Base-by-base conservation (phyloP, 2,888 invertebrate genomes). In the Criorhina ranunculi region DNA sequence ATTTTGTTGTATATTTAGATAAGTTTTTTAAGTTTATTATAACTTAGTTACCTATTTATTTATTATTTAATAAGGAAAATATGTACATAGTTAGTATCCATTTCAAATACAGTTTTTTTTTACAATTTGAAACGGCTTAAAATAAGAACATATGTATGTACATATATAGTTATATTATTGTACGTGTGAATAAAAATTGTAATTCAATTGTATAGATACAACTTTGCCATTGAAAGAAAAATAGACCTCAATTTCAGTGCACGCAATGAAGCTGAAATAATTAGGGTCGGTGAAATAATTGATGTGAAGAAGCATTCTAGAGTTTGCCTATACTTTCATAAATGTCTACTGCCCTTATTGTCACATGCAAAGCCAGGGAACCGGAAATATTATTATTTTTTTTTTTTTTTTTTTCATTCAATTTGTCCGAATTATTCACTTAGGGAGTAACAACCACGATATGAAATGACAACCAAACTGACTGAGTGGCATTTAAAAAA, bases 261-360 rank as follows among this genome's bases (percentile, higher is more conserved):
- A 77, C 72, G 72, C 82, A 83, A 83, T 83, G 77, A 77, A 83
- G 82, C 77, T 29, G 72, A 83, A 72, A 72, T 83, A 83, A 77
- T 83, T 77, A 66, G 72, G 82, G 72, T 77, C 67, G 72, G 49
- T 62, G 24, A 44, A 70, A 64, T 77, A 77, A 83, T 83, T 77
- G 77, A 83, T 77, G 49, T 72, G 46, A 53, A 51, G 42, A 31
- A 44, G 33, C 44, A 24, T 64, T 51, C 17, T 31, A 29, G 40
- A 31, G 17, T 51, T 19, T 53, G 35, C 40, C 40, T 29, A 17
- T 31, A 42, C 19, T 33, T 49, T 59, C 37, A n/a, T 35, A 40
- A 40, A 24, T 60, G 51, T 9, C 42, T 24, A 33, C 42, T 12
- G 15, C 55, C 67, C 67, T 60, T 49, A 72, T 59, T 60, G 40